Percentiles rank a stretch among this genome's conserved stretches.
Conservation (phyloP, 2,113 vertebrate genomes). For the Xyrauchen texanus region DNA sequence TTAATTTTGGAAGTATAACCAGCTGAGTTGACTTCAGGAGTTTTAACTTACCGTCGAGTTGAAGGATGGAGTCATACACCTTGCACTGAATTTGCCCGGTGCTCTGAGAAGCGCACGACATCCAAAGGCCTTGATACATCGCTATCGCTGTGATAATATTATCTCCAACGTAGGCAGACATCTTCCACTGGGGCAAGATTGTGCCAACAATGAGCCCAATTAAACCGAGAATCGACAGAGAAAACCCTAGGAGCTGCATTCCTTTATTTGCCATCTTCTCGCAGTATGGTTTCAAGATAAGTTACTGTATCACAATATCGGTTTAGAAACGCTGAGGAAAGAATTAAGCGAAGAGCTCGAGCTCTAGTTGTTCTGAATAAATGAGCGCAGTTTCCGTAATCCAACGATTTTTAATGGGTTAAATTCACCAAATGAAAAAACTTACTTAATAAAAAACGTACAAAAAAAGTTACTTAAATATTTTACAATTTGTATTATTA, state of each 20-base stretch:
- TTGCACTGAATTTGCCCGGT: conserved; percentile 85
- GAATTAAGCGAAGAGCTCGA: background rate
- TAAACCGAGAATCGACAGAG: conserved; percentile 76
- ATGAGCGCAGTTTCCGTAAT: background rate
- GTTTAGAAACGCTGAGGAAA: background rate
- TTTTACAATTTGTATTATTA: too few species aligned
- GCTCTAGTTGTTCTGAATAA: background rate
- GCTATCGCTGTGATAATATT: conserved; percentile 86
- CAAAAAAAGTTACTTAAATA: too few species aligned
- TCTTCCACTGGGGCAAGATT: conserved; percentile 86
- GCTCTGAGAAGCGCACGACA: conserved; percentile 85
- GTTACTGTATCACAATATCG: background rate
- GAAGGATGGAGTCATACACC: conserved; percentile 83
- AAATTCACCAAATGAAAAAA: background rate
- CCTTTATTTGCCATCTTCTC: conserved; percentile 82
- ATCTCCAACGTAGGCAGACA: conserved; percentile 84
- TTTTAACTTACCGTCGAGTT: conserved; percentile 75
- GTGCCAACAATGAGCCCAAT: conserved; percentile 80
- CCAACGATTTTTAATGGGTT: background rate
- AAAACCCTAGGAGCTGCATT: conserved; percentile 85
- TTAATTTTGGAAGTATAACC: background rate
- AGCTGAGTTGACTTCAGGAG: background rate
- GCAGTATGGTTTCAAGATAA: background rate
- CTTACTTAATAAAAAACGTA: too few species aligned
- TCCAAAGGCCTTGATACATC: conserved; percentile 87